phyloP scores from a whole-genome alignment of 2,888 invertebrate species.

The Rhabditoides inermis region DNA sequence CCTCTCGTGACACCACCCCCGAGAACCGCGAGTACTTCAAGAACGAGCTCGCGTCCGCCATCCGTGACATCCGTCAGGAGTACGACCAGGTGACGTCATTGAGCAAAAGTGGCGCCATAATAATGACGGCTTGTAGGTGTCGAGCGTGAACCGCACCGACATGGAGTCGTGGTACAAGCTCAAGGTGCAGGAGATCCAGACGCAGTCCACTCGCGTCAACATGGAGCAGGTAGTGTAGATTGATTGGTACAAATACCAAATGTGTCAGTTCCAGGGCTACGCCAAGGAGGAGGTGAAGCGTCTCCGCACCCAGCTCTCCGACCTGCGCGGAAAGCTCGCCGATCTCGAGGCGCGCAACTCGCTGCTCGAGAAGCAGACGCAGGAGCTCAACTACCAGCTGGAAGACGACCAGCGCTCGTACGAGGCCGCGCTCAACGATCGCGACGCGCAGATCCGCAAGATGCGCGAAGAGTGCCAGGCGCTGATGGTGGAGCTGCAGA shows the following conservation, averaged over 20 bases:
- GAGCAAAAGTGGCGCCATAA: too few species aligned
- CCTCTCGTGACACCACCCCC: conserved; percentile 57
- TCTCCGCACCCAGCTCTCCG: conserved; percentile 53
- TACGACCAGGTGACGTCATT: conserved; percentile 24
- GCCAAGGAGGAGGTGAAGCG: conserved; percentile 55
- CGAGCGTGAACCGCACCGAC: conserved; percentile 53
- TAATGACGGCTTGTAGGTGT: conserved; percentile 56
- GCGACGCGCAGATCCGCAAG: conserved; percentile 56
- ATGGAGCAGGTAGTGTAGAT: conserved; percentile 51
- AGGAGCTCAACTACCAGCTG: conserved; percentile 53
- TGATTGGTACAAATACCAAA: neutral
- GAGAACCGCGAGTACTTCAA: conserved; percentile 60
- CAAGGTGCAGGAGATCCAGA: conserved; percentile 58
- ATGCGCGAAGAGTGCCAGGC: conserved; percentile 56
- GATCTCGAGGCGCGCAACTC: conserved; percentile 57
- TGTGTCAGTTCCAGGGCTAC: conserved; percentile 39
- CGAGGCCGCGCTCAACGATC: conserved; percentile 58
- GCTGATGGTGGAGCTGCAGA: conserved; percentile 54
- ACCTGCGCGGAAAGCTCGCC: conserved; percentile 54
- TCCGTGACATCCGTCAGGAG: conserved; percentile 56
- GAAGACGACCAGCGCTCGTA: conserved; percentile 57
- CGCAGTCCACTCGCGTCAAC: conserved; percentile 53
- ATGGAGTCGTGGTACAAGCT: conserved; percentile 57
- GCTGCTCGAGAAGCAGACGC: too few species aligned
- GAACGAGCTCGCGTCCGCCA: conserved; percentile 57